A percentile compares a stretch with the other conserved stretches of the same genome.
Evolutionary conservation across 2,888 invertebrate genomes (phyloP).

Genomic region (Polyploca ridens): DNA sequence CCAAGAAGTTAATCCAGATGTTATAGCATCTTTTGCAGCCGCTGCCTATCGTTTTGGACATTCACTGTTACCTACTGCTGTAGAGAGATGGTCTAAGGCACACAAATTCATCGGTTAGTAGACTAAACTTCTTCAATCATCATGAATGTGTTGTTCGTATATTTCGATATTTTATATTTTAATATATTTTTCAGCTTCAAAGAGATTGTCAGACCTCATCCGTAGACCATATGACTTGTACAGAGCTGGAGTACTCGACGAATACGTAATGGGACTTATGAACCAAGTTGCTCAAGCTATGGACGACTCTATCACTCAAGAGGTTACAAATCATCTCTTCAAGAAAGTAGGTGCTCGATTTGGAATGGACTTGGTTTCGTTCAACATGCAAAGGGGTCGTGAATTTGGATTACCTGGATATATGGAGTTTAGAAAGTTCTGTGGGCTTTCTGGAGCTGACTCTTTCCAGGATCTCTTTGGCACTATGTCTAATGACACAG

Average conservation of each 20-base stretch:
- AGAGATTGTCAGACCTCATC: constrained; percentile 94
- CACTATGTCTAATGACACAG: constrained; percentile 95
- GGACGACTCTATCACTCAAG: constrained; percentile 96
- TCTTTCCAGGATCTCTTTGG: constrained; percentile 92
- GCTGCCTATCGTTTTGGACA: constrained; percentile 97
- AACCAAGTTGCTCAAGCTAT: constrained; percentile 97
- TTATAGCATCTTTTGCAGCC: constrained; percentile 95
- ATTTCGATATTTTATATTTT: background rate
- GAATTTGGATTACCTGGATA: constrained; percentile 96
- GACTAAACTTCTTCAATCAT: background rate
- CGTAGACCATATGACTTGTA: constrained; percentile 95
- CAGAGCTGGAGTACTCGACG: constrained; percentile 94
- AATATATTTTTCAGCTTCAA: constrained; percentile 87
- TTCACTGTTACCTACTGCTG: constrained; percentile 94
- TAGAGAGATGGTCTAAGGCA: constrained; percentile 97
- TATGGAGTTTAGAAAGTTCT: constrained; percentile 96
- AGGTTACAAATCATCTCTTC: constrained; percentile 96
- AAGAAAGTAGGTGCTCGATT: constrained; percentile 91
- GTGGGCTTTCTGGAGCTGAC: constrained; percentile 91
- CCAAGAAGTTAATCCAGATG: constrained; percentile 92
- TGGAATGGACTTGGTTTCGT: constrained; percentile 95
- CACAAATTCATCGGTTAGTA: constrained; percentile 94
- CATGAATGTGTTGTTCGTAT: background rate
- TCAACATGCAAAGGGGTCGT: constrained; percentile 96
- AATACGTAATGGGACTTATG: constrained; percentile 96